A percentile compares a stretch with the other conserved stretches of the same genome.
These are phyloP conservation scores for Ptilodon capucinus DNA, from an alignment of 2,888 invertebrate genomes.

Conservation along the genomic window DNA sequence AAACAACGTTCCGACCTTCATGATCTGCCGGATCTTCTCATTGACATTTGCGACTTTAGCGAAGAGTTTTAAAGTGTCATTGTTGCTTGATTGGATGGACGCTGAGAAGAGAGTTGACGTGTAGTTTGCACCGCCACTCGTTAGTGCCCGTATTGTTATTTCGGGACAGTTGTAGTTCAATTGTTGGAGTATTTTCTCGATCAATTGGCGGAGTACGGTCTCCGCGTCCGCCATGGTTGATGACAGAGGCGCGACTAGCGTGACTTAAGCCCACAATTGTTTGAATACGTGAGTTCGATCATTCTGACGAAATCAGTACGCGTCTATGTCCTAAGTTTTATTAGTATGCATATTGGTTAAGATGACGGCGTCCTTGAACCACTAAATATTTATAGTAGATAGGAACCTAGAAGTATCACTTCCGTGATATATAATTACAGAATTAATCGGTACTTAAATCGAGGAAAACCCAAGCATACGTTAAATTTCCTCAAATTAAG, in stretches of 20 bases:
- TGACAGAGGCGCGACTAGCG: slow-evolving; percentile 27
- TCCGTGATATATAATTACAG: too few relatives aligned
- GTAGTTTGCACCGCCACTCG: slow-evolving; percentile 51
- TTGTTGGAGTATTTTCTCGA: slow-evolving; percentile 35
- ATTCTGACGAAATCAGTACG: background rate
- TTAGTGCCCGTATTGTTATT: slow-evolving; percentile 32
- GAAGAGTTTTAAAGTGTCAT: slow-evolving; percentile 39
- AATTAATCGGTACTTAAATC: too few relatives aligned
- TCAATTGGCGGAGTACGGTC: slow-evolving; percentile 31
- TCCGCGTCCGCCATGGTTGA: slow-evolving; percentile 42
- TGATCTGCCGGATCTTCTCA: slow-evolving; percentile 28
- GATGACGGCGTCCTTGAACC: background rate
- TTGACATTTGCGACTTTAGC: slow-evolving; percentile 49
- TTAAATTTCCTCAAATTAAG: too few relatives aligned
- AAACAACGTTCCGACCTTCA: slow-evolving; percentile 33
- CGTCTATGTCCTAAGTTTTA: background rate
- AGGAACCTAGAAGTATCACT: too few relatives aligned
- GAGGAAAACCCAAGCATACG: too few relatives aligned
- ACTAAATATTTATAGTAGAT: too few relatives aligned
- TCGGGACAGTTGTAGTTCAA: slow-evolving; percentile 24
- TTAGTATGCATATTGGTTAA: background rate
- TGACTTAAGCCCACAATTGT: slow-evolving; percentile 3
- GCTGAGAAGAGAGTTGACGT: slow-evolving; percentile 44
- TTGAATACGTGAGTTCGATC: background rate
- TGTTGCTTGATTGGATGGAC: slow-evolving; percentile 24